phyloP scores from a whole-genome alignment of 1,140 invertebrate species.

The Pseudomyrmex cubaensis region DNA sequence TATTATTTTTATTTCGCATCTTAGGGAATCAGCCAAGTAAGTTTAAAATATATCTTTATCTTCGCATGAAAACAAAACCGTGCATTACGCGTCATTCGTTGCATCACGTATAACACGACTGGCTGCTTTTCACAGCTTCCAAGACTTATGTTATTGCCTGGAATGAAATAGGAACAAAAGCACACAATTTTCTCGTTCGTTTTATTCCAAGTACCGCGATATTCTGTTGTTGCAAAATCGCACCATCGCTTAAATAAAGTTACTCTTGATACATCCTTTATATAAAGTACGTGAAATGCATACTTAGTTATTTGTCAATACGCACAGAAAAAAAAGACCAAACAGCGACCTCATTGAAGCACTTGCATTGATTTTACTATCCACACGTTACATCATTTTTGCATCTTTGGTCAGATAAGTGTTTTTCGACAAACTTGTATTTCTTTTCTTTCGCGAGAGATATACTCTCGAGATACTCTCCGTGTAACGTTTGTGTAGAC shows the following conservation, averaged over 20 bases:
- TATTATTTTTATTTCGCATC: constrained; percentile 84
- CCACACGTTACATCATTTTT: neutral
- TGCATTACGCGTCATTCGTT: neutral
- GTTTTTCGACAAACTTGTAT: neutral
- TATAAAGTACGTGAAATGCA: constrained; percentile 3
- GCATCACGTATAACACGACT: constrained; percentile 67
- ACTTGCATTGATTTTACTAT: neutral
- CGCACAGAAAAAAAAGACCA: too few relatives aligned
- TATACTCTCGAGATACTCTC: neutral
- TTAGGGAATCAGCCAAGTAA: constrained; percentile 87
- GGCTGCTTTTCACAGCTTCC: constrained; percentile 51
- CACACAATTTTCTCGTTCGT: neutral
- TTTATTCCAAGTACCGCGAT: neutral
- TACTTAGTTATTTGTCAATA: too few relatives aligned
- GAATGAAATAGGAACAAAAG: constrained; percentile 20
- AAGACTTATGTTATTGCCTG: neutral
- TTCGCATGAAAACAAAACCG: constrained; percentile 71
- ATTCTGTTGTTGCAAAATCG: constrained; percentile 15
- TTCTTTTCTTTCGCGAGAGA: neutral
- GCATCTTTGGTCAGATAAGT: too few relatives aligned
- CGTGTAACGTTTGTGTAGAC: neutral
- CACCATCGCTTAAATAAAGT: neutral
- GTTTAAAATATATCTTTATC: constrained; percentile 77
- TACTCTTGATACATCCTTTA: neutral
- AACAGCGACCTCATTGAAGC: too few relatives aligned